Evolutionary conservation across 1,140 invertebrate genomes (phyloP).

Genomic region (Piezodorus guildinii): DNA sequence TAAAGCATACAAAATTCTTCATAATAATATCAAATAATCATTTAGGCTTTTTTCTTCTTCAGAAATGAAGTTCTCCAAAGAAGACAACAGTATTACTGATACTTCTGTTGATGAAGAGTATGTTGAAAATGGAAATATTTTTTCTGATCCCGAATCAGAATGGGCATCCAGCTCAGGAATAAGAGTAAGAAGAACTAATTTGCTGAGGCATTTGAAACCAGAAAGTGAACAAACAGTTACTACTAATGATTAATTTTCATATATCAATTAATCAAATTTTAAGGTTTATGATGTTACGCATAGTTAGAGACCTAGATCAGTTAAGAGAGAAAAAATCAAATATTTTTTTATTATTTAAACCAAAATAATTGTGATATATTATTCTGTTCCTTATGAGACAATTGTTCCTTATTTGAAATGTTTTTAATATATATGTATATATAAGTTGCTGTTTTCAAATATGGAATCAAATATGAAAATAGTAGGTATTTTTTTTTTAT

Average conservation of each 20-base stretch:
- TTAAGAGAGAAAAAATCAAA: neutral
- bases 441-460: no score
- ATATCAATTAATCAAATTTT: neutral
- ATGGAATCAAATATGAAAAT: no score
- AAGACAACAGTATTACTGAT: slow-evolving; percentile 35
- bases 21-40: no score
- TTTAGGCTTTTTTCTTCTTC: neutral
- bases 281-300: no score
- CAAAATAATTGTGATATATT: slow-evolving; percentile 3
- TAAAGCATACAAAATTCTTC: no score
- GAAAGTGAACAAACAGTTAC: slow-evolving; percentile 14
- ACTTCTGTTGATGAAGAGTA: slow-evolving; percentile 37
- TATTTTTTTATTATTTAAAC: neutral
- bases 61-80: slow-evolving; percentile 13
- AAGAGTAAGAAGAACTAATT: neutral
- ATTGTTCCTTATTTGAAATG: neutral
- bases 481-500: no score
- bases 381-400: neutral
- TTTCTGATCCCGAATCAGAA: slow-evolving; percentile 47
- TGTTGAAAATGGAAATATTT: slow-evolving; percentile 36
- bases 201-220: slow-evolving; percentile 7
- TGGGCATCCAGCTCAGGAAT: slow-evolving; percentile 32
- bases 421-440: no score
- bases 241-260: neutral
- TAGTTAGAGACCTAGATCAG: no score